These are phyloP conservation scores for Blennius ocellaris DNA, from an alignment of 2,113 vertebrate genomes.

Conservation along the genomic window DNA sequence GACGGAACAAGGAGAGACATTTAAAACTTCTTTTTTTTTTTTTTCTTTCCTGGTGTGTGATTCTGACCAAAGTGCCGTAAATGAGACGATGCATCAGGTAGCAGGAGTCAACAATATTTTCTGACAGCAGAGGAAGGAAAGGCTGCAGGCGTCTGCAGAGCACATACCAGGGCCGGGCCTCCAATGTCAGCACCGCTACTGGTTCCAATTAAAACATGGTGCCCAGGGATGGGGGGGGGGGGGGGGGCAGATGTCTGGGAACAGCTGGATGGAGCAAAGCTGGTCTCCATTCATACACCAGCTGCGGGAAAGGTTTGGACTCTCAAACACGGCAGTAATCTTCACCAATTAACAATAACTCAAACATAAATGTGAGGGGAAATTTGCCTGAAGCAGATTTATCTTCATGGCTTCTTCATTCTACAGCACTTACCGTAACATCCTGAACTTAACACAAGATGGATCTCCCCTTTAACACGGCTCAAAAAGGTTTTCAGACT, in stretches of 20 bases:
- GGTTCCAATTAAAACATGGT: conserved; percentile 64
- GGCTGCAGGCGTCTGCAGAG: conserved; percentile 12
- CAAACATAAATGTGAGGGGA: not conserved
- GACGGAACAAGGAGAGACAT: not conserved
- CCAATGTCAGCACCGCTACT: conserved; percentile 60
- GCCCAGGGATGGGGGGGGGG: conserved; percentile 41
- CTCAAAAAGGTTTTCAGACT: too few relatives aligned
- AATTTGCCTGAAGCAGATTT: too few relatives aligned
- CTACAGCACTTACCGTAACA: too few relatives aligned
- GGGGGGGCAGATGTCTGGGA: too few relatives aligned
- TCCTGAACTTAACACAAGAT: too few relatives aligned
- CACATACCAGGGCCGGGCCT: conserved; percentile 38
- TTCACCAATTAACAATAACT: not conserved
- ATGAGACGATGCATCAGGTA: conserved; percentile 4
- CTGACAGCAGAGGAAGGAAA: conserved; percentile 60
- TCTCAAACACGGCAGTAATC: conserved; percentile 2
- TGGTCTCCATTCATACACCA: conserved; percentile 36
- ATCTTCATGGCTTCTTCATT: too few relatives aligned
- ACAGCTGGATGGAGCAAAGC: conserved; percentile 64
- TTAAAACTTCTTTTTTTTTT: not conserved
- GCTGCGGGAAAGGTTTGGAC: conserved; percentile 32
- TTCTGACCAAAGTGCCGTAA: conserved; percentile 22
- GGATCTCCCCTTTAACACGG: too few relatives aligned
- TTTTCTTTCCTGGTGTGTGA: conserved; percentile 23
- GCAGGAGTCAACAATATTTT: conserved; percentile 31